Evolutionary conservation across 2,113 vertebrate genomes (phyloP).

Genomic region (Lasiurus cinereus): DNA sequence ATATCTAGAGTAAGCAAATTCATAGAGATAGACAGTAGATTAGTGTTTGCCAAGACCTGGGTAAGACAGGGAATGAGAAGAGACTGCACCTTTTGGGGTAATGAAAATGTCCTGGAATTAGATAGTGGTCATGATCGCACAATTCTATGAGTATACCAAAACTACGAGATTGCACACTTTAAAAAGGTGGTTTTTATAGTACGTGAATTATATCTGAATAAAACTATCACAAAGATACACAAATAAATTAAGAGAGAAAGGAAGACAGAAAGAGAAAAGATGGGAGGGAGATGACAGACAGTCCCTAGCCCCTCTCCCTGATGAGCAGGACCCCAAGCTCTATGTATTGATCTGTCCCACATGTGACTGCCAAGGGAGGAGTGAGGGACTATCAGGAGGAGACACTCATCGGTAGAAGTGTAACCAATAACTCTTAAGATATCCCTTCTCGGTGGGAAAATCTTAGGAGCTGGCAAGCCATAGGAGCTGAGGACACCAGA

Average conservation of each 20-base stretch:
- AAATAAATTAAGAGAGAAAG: neutral
- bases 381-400: neutral
- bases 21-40: neutral
- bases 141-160: conserved; percentile 21
- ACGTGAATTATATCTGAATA: neutral
- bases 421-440: neutral
- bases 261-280: neutral
- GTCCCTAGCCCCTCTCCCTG: neutral
- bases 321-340: neutral
- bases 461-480: neutral
- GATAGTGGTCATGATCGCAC: neutral
- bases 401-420: neutral
- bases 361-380: neutral
- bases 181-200: neutral
- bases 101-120: conserved; percentile 51
- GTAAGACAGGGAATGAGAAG: neutral
- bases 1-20: neutral
- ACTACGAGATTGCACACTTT: neutral
- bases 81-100: neutral
- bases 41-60: neutral
- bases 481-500: conserved; percentile 6
- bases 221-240: neutral
- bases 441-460: neutral
- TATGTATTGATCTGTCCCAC: neutral
- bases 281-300: neutral